These are phyloP conservation scores for Agrilus biguttatus DNA, from an alignment of 2,888 invertebrate genomes.

Conservation along the genomic window DNA sequence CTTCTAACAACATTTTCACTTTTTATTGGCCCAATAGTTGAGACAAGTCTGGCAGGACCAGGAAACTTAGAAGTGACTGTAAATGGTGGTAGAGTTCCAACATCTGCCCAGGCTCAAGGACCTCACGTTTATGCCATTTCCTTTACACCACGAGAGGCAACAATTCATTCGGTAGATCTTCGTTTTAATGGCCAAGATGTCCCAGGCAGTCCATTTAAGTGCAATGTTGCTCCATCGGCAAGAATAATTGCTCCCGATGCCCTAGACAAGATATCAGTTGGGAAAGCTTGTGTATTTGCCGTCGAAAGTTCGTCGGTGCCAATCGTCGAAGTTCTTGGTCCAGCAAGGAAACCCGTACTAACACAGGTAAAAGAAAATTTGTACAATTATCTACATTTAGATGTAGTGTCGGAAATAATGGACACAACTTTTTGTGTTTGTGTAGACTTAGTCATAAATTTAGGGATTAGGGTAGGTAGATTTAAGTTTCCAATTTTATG, in stretches of 20 bases:
- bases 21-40: slow-evolving; percentile 44
- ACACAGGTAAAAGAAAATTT: slow-evolving; percentile 34
- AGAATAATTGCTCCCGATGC: slow-evolving; percentile 71
- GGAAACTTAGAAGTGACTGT: slow-evolving; percentile 98
- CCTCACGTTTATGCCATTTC: slow-evolving; percentile 94
- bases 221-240: slow-evolving; percentile 68
- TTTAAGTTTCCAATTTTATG: no score
- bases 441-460: no score
- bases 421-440: no score
- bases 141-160: slow-evolving; percentile 85
- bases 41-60: slow-evolving; percentile 95
- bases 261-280: slow-evolving; percentile 80
- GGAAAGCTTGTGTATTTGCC: slow-evolving; percentile 67
- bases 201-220: slow-evolving; percentile 77
- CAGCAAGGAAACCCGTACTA: slow-evolving; percentile 55
- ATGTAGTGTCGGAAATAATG: no score
- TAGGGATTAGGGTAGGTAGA: no score
- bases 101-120: slow-evolving; percentile 91
- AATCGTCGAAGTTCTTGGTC: slow-evolving; percentile 66
- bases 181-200: slow-evolving; percentile 94
- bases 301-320: slow-evolving; percentile 78
- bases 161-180: slow-evolving; percentile 85
- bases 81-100: slow-evolving; percentile 92
- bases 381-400: neutral
- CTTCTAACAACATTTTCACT: no score